Evolutionary conservation across 2,888 invertebrate species (phyloP), one percentile per base, ranked within the genome.

Genomic region (Caenorhabditis imperialis): DNA sequence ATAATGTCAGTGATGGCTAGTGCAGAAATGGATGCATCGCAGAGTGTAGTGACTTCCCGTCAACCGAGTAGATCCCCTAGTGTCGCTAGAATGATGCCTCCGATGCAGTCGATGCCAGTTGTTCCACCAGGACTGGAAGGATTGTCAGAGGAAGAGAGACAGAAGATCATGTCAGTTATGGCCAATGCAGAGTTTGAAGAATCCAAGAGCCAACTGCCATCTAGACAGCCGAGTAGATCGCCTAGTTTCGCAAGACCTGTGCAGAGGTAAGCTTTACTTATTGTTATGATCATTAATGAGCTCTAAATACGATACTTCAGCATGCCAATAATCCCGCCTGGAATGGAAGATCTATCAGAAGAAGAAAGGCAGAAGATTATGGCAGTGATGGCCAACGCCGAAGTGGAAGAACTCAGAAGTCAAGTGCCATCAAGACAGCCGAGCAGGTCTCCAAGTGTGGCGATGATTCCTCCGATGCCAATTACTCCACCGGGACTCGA

Each of bases 311-410:
- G 14, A 25, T 27, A 4, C 7, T 51, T 37, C 20, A 54, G 38
- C 16, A 54, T 63, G 47, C 47, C 67, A 10, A 37, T 58, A 4
- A 44, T 69, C 42, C 69, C 76, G 8, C 77, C 77, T 2, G 87
- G 83, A 8, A 50, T 88, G 38, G 86, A 86, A 63, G 81, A 58
- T 84, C 88, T 92, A 79, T 91, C 91, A 61, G 91, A 90, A 54
- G 91, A 92, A 79, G 92, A 92, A 85, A 88, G 91, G 53, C 90
- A 90, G 63, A 90, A 91, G 87, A 92, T 92, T 55, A 90, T 91
- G 79, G 90, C 90, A 74, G 92, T 92, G n/a, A 91, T 92, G 90
- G 91, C 90, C 47, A 89, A 91, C 82, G 92, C 92, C 42, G 91
- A 91, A 77, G 83, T 90, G 79, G 75, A 79, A 55, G 73, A 70